Percentiles rank a stretch among this genome's conserved stretches.
Evolutionary conservation across 2,113 vertebrate genomes (phyloP).

Genomic region (Amazona vittata): DNA sequence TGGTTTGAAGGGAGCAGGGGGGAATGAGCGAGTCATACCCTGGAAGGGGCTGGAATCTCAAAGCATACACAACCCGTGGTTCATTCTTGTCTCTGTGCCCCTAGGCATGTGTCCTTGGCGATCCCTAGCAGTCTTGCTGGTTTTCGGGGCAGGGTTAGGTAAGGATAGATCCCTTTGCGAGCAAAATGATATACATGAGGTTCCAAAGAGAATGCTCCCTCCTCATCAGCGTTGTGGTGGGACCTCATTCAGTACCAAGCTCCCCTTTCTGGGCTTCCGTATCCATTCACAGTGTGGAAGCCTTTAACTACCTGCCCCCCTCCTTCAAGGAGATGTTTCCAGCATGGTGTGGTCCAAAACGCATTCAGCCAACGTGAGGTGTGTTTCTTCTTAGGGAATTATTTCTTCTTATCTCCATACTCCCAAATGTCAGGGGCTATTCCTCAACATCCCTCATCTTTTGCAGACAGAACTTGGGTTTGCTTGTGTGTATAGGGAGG

Average conservation of each 20-base stretch:
- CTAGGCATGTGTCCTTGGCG: not conserved
- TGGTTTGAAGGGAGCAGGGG: not conserved
- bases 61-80: not conserved
- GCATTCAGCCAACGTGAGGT: not conserved
- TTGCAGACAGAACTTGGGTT: not conserved
- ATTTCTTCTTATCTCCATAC: not conserved
- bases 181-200: not conserved
- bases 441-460: not conserved
- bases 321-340: not conserved
- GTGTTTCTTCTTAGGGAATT: not conserved
- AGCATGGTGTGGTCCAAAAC: not conserved
- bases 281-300: not conserved
- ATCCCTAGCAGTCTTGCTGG: not conserved
- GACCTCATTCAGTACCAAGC: rapidly evolving
- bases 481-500: not conserved
- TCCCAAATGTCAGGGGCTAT: rapidly evolving
- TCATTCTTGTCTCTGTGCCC: not conserved
- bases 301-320: not conserved
- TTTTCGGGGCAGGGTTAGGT: slow-evolving; percentile 39
- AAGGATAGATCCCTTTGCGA: not conserved
- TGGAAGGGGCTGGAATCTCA: not conserved
- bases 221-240: rapidly evolving
- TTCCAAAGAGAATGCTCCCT: not conserved
- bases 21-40: not conserved
- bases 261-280: not conserved